phyloP scores from a whole-genome alignment of 2,888 invertebrate species.

The Dynastes tityus region DNA sequence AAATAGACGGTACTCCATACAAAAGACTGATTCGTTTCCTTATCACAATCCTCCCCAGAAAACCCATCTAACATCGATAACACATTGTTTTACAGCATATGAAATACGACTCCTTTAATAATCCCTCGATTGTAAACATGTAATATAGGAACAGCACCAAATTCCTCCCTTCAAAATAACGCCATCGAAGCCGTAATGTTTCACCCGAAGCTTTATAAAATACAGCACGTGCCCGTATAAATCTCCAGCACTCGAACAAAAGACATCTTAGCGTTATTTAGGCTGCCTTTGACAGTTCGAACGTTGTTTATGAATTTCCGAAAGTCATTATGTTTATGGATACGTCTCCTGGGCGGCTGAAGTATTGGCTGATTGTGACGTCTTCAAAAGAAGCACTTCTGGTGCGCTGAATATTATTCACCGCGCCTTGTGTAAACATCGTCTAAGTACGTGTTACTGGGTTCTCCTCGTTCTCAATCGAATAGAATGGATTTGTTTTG shows the following conservation, averaged over 20 bases:
- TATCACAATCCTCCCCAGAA: no score
- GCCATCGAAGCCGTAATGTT: not conserved
- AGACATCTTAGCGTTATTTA: not conserved
- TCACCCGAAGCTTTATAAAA: not conserved
- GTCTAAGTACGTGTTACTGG: not conserved
- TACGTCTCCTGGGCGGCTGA: not conserved
- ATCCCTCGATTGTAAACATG: no score
- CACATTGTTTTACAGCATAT: no score
- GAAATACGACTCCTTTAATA: no score
- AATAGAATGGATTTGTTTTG: constrained; percentile 6
- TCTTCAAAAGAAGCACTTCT: not conserved
- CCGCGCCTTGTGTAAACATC: not conserved
- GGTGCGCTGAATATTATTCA: not conserved
- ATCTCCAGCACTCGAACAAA: not conserved
- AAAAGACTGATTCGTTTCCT: no score
- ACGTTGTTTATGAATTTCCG: constrained; percentile 10
- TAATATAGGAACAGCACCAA: not conserved
- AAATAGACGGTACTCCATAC: no score
- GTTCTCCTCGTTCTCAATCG: not conserved
- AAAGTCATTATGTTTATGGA: not conserved
- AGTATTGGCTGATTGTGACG: not conserved
- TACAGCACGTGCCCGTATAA: not conserved
- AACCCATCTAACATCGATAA: no score
- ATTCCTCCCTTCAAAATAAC: not conserved
- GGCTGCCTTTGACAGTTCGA: not conserved